Evolutionary conservation across 2,797 vertebrate species (phyloP), one percentile per base, ranked within the genome.

Genomic region (Pachyuromys duprasi): DNA sequence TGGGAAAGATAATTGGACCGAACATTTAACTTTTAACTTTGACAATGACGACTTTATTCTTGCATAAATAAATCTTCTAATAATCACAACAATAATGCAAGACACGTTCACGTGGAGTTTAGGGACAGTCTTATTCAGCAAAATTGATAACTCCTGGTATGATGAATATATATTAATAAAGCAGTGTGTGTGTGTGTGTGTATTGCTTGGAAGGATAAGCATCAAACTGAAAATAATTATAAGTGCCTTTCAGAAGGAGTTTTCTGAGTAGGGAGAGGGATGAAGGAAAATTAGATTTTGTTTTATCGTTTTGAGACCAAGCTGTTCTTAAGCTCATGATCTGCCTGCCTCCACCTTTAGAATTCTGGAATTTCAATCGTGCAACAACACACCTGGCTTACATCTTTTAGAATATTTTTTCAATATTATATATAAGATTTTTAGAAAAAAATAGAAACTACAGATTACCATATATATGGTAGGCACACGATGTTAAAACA

Each of bases 381-480:
- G 24, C 8, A 60, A 12, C 22, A 55, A 33, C 22, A 57, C 22
- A n/a, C n/a, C 26, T 60, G 36, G 5, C 26, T 88, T 79, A 83
- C 74, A 86, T 78, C 33, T 67, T 91, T 79, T 70, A 74, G 18
- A 80, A 75, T 60, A 65, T 89, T 62, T 86, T 94, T 87, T 79
- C 55, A 45, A 31, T 84, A 42, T 63, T 76, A 72, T 18, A 3
- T 81, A 33, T 72, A 63, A 91, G 42, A 86, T 72, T 72, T 93
- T 84, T 83, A 70, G 3, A 67, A 22, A 67, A 79, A 94, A 62
- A n/a, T 31, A 80, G 53, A 81, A 90, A 67, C 45, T 70, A 65
- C 45, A 83, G 72, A 82, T 42, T 22, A 82, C 17, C 62, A n/a
- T 87, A 24, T 72, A 20, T 86, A 53, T 69, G 82, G 5, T 72